phyloP scores from a whole-genome alignment of 2,888 invertebrate genomes.

The Temnothorax ravouxi region DNA sequence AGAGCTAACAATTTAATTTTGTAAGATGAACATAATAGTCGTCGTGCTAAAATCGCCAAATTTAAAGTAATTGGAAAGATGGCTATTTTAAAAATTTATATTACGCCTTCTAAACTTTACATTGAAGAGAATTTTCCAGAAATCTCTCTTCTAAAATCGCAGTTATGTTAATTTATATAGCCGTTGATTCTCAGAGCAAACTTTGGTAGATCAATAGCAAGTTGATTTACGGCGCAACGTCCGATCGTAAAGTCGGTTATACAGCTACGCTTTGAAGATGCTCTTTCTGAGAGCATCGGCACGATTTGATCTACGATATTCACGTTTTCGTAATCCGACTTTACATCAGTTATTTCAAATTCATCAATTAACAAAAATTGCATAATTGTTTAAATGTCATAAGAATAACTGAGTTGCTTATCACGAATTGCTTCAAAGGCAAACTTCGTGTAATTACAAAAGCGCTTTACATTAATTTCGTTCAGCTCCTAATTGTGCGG shows the following conservation, averaged over 20 bases:
- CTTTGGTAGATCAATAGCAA: slow-evolving; percentile 18
- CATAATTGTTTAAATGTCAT: background rate
- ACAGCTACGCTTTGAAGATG: slow-evolving; percentile 16
- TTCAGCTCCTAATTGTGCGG: background rate
- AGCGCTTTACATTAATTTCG: background rate
- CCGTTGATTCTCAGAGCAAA: slow-evolving; percentile 1
- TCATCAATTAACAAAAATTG: background rate
- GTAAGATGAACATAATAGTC: background rate
- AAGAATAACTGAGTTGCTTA: background rate
- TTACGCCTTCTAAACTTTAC: background rate
- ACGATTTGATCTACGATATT: background rate
- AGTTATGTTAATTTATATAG: background rate
- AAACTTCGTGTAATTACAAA: background rate
- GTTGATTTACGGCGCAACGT: slow-evolving; percentile 14
- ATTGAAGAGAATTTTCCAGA: background rate
- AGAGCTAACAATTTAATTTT: background rate
- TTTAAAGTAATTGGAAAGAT: background rate
- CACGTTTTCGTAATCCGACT: background rate
- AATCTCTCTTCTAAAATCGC: slow-evolving; percentile 1
- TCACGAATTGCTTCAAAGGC: background rate
- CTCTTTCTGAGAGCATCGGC: background rate
- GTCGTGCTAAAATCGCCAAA: background rate
- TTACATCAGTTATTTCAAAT: background rate
- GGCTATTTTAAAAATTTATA: slow-evolving; percentile 1
- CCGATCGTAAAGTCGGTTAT: slow-evolving; percentile 10